Evolutionary conservation across 2,888 invertebrate species (phyloP), one percentile per base, ranked within the genome.

Genomic region (Emmelina monodactyla): DNA sequence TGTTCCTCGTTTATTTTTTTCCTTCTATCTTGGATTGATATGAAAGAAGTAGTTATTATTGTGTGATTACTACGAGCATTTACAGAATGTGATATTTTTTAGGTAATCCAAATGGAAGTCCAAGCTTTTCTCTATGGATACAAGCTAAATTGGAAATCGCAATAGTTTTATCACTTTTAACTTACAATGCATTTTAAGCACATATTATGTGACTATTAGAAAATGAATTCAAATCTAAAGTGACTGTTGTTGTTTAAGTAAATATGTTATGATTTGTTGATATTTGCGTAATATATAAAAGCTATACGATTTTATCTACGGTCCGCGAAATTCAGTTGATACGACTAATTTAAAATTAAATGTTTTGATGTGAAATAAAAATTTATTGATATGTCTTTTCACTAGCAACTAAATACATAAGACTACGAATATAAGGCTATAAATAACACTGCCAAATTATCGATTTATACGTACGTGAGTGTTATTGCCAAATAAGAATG

Each of bases 21-120:
- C 43, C 51, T 46, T 43, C 39, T 44, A 44, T 47, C 37, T 36
- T 51, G 37, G 31, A 16, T 29, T 33, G 32, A 15, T 22, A 14
- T 29, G 25, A 16, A 31, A 32, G 28, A 32, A 31, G 25, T 9
- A 25, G 9, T 7, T 33, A 28, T 32, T 16, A n/a, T n/a, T 30
- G 6, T 19, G 2, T 30, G 2, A 16, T 28, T 11, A 15, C 11
- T 37, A n/a, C 30, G 15, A 36, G 37, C 42, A 30, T 43, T 43
- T 38, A 34, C 19, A 39, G n/a, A n/a, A n/a, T n/a, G n/a, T 50
- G 59, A 69, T 71, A 59, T 75, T 76, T 79, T 79, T 65, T 79
- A 79, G 79, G 79, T 79, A 79, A 79, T 59, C 76, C 78, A 69
- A 79, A 71, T 61, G 79, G 79, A 75, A 65, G 75, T 68, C 58